Evolutionary conservation across 2,888 invertebrate species (phyloP), one percentile per base, ranked within the genome.

Genomic region (Chorisops tibialis): DNA sequence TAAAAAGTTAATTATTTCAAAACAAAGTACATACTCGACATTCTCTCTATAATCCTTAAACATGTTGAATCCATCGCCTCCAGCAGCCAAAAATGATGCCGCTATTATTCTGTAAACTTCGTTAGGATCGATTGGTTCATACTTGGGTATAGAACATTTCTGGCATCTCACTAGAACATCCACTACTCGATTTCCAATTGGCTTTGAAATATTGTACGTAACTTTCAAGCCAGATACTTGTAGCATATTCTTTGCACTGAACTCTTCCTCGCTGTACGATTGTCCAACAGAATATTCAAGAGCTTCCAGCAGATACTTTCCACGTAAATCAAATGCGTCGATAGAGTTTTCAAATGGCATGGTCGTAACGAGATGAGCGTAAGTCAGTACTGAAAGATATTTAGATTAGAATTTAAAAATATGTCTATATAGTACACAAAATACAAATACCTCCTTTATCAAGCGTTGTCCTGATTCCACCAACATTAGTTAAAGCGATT

Each of bases 311-410:
- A 93, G 72, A 67, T 85, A 78, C 63, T 80, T 75, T 0, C 93
- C 93, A 54, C 81, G 79, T 60, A 93, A 73, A 69, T 87, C 87
- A 61, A 87, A 84, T 12, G 87, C 80, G 69, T 89, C 86, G 63
- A 91, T 79, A 48, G 82, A 83, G 75, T 92, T 92, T 71, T 85
- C 85, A 72, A 93, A 93, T 0, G 93, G 93, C 63, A 86, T 81
- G 19, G 86, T 82, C 68, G 85, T 83, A 4, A 88, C 76, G 7
- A 92, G 70, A 62, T 87, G 86, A 54, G 85, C 86, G 41, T 85
- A 87, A 1, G 88, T 89, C 11, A 89, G 82, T 9, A 86, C 90
- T 89, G 73, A 11, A 79, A 79, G 39, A 37, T 60, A 47, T 41
- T 22, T 18, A 21, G 19, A 39, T 21, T 2, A 30, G 18, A 48